Evolutionary conservation across 1,140 invertebrate genomes (phyloP).

Genomic region (Latrodectus geometricus): DNA sequence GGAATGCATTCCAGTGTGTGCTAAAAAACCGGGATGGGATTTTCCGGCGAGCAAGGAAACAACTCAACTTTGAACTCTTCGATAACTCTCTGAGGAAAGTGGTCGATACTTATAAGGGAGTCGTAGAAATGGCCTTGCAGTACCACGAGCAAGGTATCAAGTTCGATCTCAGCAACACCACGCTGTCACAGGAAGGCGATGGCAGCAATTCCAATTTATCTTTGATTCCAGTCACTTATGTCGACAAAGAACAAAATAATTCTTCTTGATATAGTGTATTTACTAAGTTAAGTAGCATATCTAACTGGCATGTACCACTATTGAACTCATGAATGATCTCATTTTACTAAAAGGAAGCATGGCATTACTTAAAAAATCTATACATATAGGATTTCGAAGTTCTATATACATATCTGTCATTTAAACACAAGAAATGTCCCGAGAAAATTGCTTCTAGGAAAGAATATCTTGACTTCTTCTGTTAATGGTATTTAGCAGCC

Average conservation of each 20-base stretch:
- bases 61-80: constrained; percentile 78
- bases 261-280: constrained; percentile 17
- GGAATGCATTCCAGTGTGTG: constrained; percentile 66
- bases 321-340: too few species aligned
- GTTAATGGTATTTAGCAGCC: too few species aligned
- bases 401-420: too few species aligned
- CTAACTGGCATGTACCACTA: too few species aligned
- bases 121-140: constrained; percentile 28
- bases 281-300: too few species aligned
- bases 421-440: too few species aligned
- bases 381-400: too few species aligned
- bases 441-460: too few species aligned
- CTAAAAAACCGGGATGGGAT: constrained; percentile 75
- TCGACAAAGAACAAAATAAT: constrained; percentile 41
- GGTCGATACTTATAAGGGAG: constrained; percentile 17
- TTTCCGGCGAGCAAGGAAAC: constrained; percentile 76
- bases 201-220: not conserved
- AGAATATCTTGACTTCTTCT: too few species aligned
- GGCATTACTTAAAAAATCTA: too few species aligned
- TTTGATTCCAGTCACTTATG: constrained; percentile 33
- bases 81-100: constrained; percentile 6
- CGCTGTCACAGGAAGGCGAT: not conserved
- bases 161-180: constrained; percentile 32
- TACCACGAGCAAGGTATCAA: constrained; percentile 43
- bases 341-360: too few species aligned